Base-by-base conservation (phyloP, 2,888 invertebrate genomes). In the Drosophila algonquin region DNA sequence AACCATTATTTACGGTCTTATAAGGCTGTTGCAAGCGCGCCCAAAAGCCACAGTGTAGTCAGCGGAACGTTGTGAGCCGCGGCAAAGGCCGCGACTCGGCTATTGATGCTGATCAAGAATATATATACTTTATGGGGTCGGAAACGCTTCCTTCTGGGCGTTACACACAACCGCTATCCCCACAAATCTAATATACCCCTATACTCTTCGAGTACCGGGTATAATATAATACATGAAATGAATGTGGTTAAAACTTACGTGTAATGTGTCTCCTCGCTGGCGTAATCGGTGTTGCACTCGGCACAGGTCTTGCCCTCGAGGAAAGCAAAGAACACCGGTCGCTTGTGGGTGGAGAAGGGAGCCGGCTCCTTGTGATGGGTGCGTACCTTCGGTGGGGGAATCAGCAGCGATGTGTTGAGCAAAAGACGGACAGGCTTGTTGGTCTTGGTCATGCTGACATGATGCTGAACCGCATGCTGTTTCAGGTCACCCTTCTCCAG, bases 201-300 rank as follows among this genome's bases (percentile, higher is more conserved):
- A n/a, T n/a, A n/a, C n/a, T n/a, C n/a, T n/a, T n/a, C n/a, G n/a
- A n/a, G n/a, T n/a, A n/a, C n/a, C n/a, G n/a, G n/a, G n/a, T n/a
- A n/a, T n/a, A n/a, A n/a, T n/a, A n/a, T n/a, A n/a, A n/a, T 0
- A 27, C 45, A 56, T 64, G 30, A 64, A 52, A 27, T 14, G 4
- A 6, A 18, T 16, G 5, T 3, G 0, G 0, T n/a, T 7, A 14
- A 10, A 5, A 93, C 95, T 94, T 92, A 97, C 97, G 95, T 94
- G 92, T 95, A 97, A 92, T 98, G 98, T 4, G 85, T 85, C 77
- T 95, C 94, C n/a, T 94, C 94, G 75, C 94, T 94, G 56, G 94
- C 94, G 60, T 96, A 93, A 21, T 95, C 94, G 1, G 94, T 94
- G 89, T 95, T 95, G 87, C 97, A 97, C 91, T 97, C 97, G 72